phyloP scores from a whole-genome alignment of 2,797 vertebrate genomes.

The Sebastes oblongus region DNA sequence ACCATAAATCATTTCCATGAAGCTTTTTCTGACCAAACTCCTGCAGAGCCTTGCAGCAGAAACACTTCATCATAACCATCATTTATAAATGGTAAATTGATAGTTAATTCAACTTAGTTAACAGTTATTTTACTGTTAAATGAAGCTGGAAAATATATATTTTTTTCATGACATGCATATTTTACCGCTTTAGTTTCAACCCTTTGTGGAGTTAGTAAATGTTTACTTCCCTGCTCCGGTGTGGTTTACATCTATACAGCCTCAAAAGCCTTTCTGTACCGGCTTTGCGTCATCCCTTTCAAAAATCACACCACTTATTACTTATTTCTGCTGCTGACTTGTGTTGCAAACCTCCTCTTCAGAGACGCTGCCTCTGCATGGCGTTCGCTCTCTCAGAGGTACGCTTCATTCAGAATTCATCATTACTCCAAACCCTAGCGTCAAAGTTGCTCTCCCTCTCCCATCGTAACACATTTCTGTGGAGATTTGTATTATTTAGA shows the following conservation, averaged over 20 bases:
- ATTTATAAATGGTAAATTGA: too few relatives aligned
- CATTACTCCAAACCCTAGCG: conserved; percentile 12
- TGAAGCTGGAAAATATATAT: background rate
- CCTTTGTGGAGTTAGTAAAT: conserved; percentile 17
- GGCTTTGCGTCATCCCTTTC: conserved; percentile 29
- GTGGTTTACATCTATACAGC: conserved; percentile 22
- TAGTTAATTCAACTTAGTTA: too few relatives aligned
- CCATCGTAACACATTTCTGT: conserved; percentile 32
- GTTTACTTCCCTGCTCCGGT: conserved; percentile 37
- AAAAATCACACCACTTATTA: background rate
- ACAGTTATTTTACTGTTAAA: background rate
- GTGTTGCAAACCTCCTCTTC: conserved; percentile 16
- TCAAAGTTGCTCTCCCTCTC: conserved; percentile 28
- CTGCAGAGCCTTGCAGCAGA: background rate
- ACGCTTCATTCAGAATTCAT: conserved; percentile 46
- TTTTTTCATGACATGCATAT: conserved; percentile 6
- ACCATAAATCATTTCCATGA: conserved; percentile 5
- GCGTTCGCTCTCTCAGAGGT: conserved; percentile 15
- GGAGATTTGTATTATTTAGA: conserved; percentile 56
- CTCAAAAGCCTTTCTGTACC: conserved; percentile 6
- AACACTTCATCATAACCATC: background rate
- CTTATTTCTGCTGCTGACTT: conserved; percentile 18
- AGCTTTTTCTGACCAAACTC: background rate
- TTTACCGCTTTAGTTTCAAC: conserved; percentile 18
- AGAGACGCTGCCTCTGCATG: conserved; percentile 19